Conservation (phyloP, 1,140 invertebrate species). For the Hyposmocoma kahamanoa region DNA sequence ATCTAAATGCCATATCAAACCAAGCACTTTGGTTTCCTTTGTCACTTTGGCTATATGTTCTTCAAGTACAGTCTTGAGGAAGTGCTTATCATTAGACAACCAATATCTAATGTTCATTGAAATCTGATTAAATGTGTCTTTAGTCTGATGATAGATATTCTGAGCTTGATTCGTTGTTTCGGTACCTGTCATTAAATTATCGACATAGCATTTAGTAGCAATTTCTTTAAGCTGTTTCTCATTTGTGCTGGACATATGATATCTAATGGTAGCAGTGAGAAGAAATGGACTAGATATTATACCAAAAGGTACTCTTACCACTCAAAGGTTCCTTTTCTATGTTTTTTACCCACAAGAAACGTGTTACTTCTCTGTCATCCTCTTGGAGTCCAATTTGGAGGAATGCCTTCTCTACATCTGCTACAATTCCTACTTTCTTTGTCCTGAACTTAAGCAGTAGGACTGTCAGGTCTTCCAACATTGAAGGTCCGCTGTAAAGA, state of each 20-base stretch:
- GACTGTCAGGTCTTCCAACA: slow-evolving; percentile 6
- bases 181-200: slow-evolving; percentile 3
- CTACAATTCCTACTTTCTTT: slow-evolving; percentile 4
- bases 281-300: slow-evolving; percentile 10
- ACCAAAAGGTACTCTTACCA: slow-evolving; percentile 8
- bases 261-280: slow-evolving; percentile 3
- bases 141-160: neutral
- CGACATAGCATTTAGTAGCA: slow-evolving; percentile 3
- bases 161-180: neutral
- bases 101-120: slow-evolving; percentile 4
- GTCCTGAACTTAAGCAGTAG: slow-evolving; percentile 5
- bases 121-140: neutral
- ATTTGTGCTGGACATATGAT: neutral
- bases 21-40: neutral
- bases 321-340: neutral
- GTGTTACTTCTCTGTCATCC: slow-evolving; percentile 9
- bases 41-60: neutral
- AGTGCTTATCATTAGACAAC: neutral
- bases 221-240: neutral
- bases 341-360: slow-evolving; percentile 11
- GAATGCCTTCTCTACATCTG: slow-evolving; percentile 9
- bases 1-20: neutral
- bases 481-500: slow-evolving; percentile 4
- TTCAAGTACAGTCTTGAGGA: neutral
- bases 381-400: slow-evolving; percentile 7